Percentiles rank a stretch among this genome's conserved stretches.
These are phyloP conservation scores for Caenorhabditis becei DNA, from an alignment of 2,888 invertebrate species.

Conservation along the genomic window DNA sequence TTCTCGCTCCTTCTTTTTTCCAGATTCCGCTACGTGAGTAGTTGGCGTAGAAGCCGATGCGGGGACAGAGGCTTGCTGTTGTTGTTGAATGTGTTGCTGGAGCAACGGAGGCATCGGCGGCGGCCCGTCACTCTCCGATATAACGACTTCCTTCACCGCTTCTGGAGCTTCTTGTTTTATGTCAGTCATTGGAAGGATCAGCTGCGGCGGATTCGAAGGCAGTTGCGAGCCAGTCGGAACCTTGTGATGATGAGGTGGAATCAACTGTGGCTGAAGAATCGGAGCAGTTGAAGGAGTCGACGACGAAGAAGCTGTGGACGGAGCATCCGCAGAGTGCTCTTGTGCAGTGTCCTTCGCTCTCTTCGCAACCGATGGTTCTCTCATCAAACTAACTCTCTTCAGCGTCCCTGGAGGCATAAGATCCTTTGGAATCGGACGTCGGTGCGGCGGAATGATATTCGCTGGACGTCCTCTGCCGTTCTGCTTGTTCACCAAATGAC, in stretches of 20 bases:
- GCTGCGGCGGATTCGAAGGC: not conserved
- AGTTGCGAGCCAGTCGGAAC: not conserved
- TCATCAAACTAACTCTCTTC: constrained; percentile 1
- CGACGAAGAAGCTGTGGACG: no score
- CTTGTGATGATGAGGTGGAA: not conserved
- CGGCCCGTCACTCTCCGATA: constrained; percentile 2
- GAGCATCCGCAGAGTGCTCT: no score
- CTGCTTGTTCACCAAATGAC: constrained; percentile 30
- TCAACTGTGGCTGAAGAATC: not conserved
- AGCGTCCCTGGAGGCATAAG: constrained; percentile 42
- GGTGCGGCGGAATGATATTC: constrained; percentile 51
- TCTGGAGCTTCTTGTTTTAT: not conserved
- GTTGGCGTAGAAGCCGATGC: not conserved
- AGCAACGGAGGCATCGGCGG: constrained; percentile 27
- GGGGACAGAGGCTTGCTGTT: not conserved
- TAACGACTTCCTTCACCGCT: not conserved
- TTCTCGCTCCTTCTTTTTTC: constrained; percentile 41
- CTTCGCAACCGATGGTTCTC: not conserved
- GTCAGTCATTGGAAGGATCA: not conserved
- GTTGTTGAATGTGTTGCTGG: constrained; percentile 8
- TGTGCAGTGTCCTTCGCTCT: constrained; percentile 12
- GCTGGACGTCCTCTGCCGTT: constrained; percentile 45
- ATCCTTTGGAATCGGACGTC: constrained; percentile 55
- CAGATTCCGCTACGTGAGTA: not conserved
- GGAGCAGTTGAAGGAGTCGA: not conserved